These are phyloP conservation scores for Andinoacara biseriatus DNA, from an alignment of 2,113 vertebrate species.

Conservation along the genomic window DNA sequence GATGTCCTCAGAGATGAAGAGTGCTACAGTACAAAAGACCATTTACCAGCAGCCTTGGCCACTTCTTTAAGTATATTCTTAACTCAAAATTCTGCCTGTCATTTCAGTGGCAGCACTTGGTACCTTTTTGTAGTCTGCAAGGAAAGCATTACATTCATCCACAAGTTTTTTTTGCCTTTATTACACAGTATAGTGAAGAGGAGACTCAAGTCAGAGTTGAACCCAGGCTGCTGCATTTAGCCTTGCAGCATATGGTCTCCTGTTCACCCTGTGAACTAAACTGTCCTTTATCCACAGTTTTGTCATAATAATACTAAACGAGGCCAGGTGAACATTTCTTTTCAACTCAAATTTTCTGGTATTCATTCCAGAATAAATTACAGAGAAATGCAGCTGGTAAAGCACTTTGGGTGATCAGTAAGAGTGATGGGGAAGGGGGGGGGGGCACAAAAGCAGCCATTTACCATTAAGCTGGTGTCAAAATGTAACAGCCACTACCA, in stretches of 20 bases:
- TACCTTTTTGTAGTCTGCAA: neutral
- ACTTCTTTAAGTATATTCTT: neutral
- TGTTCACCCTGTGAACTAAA: neutral
- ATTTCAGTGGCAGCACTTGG: neutral
- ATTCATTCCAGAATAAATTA: neutral
- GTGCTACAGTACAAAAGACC: neutral
- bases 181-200: neutral
- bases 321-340: too few species aligned
- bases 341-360: neutral
- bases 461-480: neutral
- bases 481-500: neutral
- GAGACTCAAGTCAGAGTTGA: neutral
- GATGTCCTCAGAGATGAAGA: neutral
- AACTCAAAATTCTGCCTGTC: neutral
- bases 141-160: neutral
- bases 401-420: neutral
- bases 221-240: neutral
- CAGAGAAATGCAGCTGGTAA: neutral
- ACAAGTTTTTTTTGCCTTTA: neutral
- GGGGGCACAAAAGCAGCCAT: neutral
- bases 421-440: neutral
- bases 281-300: too few species aligned
- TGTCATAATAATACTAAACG: too few species aligned
- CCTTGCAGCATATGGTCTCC: neutral
- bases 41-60: neutral